Evolutionary conservation across 2,888 invertebrate species (phyloP), one percentile per base, ranked within the genome.

Genomic region (Pseudococcus jackbeardsleyi): DNA sequence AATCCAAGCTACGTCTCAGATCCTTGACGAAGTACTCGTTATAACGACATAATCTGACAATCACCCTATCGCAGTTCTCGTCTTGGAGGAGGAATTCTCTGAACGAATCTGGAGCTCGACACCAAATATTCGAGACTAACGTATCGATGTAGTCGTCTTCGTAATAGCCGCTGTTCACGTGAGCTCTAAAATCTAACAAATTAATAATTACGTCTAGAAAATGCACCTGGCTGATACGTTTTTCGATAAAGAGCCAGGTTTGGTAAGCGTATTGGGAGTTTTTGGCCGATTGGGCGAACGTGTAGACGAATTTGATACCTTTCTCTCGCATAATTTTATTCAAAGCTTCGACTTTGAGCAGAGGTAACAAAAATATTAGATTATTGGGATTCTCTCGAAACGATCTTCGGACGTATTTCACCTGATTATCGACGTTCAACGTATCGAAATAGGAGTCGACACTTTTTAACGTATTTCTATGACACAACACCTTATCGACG

Each of bases 11-110:
- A 64, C 64, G 64, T 64, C 64, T 64, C 1, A 64, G 22, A 15
- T 64, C 64, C 19, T 64, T 64, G 12, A 64, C 64, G 22, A 64
- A 64, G 22, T 64, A 64, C 64, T 64, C 64, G 64, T 64, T 64
- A 64, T 11, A 1, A 0, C 64, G 6, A 22, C 64, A 22, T 15
- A 64, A 64, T 64, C 22, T 64, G 22, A 22, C 9, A 8, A 64
- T 11, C 19, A 64, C 19, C 22, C 22, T 22, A 22, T 64, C 22
- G 22, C 11, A 64, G 11, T 64, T 64, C 6, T 64, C 64, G 11
- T 0, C 19, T 5, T 64, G 11, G 6, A 64, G 15, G 3, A 64
- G 2, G 19, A 12, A 64, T 2, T 64, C 64, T 22, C 11, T 64
- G 9, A 19, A 22, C 12, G 19, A 4, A 15, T 22, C 6, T 0